Percentiles rank a stretch among this genome's conserved stretches.
Conservation (phyloP, 2,113 vertebrate species). For the Pituophis catenifer region DNA sequence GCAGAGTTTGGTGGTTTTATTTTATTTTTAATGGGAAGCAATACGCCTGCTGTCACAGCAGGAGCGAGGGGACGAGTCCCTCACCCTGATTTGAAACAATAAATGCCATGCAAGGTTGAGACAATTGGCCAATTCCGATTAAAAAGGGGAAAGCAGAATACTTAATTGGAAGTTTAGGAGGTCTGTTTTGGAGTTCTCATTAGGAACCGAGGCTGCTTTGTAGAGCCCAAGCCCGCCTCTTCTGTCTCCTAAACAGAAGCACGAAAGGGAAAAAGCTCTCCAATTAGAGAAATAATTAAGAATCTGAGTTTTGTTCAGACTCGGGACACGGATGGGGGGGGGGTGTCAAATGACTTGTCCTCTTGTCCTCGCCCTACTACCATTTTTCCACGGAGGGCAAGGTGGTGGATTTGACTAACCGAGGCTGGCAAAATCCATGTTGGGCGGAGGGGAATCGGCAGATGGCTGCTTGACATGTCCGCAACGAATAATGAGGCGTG, state of each 20-base stretch:
- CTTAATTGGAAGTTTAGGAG: conserved; percentile 41
- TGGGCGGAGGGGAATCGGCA: too few species aligned
- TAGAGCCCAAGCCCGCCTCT: fast-evolving
- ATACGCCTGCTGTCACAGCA: neutral
- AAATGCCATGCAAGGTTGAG: neutral
- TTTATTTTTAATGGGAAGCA: neutral
- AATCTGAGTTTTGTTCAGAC: neutral
- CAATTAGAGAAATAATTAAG: conserved; percentile 60
- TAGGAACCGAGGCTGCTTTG: neutral
- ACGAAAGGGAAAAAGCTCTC: conserved; percentile 13
- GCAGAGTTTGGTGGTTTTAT: neutral
- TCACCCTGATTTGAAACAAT: neutral
- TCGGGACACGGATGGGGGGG: neutral
- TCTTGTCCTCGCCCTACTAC: too few species aligned
- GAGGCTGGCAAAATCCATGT: too few species aligned
- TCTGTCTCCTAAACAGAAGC: neutral
- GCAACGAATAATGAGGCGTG: too few species aligned
- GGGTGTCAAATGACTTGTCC: neutral
- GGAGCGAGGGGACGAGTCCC: neutral
- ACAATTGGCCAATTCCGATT: conserved; percentile 1
- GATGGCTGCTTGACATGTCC: too few species aligned
- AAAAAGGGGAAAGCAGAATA: conserved; percentile 10
- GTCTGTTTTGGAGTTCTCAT: conserved; percentile 33
- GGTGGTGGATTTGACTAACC: neutral
- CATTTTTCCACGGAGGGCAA: neutral